Percentiles rank a stretch among this genome's conserved stretches.
These are phyloP conservation scores for Copidosoma floridanum DNA, from an alignment of 1,140 invertebrate genomes.

Conservation along the genomic window DNA sequence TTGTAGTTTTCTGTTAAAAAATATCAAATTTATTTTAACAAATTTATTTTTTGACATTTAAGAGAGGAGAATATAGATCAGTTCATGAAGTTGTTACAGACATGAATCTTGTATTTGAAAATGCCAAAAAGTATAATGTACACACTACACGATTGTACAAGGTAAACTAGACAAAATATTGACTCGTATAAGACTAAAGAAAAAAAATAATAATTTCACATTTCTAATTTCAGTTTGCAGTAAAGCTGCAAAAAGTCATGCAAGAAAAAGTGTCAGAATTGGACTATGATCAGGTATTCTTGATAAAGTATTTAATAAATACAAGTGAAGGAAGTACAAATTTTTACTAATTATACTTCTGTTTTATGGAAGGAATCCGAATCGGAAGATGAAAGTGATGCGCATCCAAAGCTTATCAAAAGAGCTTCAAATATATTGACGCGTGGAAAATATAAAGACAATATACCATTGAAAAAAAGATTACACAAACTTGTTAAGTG, in stretches of 20 bases:
- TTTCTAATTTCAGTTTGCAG: slow-evolving; percentile 65
- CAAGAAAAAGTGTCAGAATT: slow-evolving; percentile 82
- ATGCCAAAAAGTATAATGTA: slow-evolving; percentile 92
- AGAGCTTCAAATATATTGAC: slow-evolving; percentile 57
- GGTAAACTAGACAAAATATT: slow-evolving; percentile 50
- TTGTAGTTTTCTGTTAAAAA: background rate
- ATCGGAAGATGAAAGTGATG: slow-evolving; percentile 54
- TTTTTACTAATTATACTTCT: background rate
- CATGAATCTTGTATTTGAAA: slow-evolving; percentile 98
- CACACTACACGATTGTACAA: slow-evolving; percentile 86
- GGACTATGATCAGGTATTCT: slow-evolving; percentile 70
- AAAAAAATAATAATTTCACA: slow-evolving; percentile 9
- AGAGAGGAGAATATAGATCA: slow-evolving; percentile 80
- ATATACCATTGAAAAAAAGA: slow-evolving; percentile 71
- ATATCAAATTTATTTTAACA: slow-evolving; percentile 13
- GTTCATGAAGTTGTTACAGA: slow-evolving; percentile 90
- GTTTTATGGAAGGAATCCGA: slow-evolving; percentile 58
- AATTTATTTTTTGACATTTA: slow-evolving; percentile 10
- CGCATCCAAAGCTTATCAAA: slow-evolving; percentile 54
- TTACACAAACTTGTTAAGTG: slow-evolving; percentile 74
- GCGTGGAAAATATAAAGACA: slow-evolving; percentile 61
- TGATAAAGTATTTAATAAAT: slow-evolving; percentile 11
- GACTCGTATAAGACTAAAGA: slow-evolving; percentile 3
- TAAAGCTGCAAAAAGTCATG: slow-evolving; percentile 80
- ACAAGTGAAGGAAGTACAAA: slow-evolving; percentile 2